phyloP scores from a whole-genome alignment of 2,888 invertebrate species.

The Pyrrhia umbra region DNA sequence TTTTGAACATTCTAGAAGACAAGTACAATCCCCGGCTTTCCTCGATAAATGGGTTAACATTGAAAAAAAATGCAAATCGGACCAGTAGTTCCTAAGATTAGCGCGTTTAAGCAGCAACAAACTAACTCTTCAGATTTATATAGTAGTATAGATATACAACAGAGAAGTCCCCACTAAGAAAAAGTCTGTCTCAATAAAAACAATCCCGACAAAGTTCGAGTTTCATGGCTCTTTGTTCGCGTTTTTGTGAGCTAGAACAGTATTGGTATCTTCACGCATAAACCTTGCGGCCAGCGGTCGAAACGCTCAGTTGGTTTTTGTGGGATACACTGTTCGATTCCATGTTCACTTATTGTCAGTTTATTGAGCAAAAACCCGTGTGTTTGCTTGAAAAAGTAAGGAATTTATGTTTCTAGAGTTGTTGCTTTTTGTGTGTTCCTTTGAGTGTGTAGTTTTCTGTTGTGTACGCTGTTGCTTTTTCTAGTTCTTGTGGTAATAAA shows the following conservation, averaged over 20 bases:
- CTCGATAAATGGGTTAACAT: too few relatives aligned
- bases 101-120: too few relatives aligned
- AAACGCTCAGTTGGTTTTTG: slow-evolving; percentile 66
- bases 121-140: too few relatives aligned
- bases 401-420: slow-evolving; percentile 54
- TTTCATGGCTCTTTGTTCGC: slow-evolving; percentile 50
- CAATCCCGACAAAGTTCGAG: slow-evolving; percentile 1
- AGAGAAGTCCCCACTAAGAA: too few relatives aligned
- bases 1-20: too few relatives aligned
- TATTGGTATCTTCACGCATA: slow-evolving; percentile 54
- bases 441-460: neutral
- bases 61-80: too few relatives aligned
- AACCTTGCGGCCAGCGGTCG: slow-evolving; percentile 54
- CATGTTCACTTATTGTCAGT: slow-evolving; percentile 66
- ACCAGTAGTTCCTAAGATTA: too few relatives aligned
- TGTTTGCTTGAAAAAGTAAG: slow-evolving; percentile 58
- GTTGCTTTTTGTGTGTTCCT: slow-evolving; percentile 38
- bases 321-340: slow-evolving; percentile 55
- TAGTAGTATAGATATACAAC: too few relatives aligned
- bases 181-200: slow-evolving; percentile 12
- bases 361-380: slow-evolving; percentile 65
- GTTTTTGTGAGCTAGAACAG: slow-evolving; percentile 57
- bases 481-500: neutral
- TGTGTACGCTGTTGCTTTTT: slow-evolving; percentile 19
- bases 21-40: too few relatives aligned